Percentiles rank a stretch among this genome's conserved stretches.
Conservation (phyloP, 2,888 invertebrate genomes). For the Esperia sulphurella region DNA sequence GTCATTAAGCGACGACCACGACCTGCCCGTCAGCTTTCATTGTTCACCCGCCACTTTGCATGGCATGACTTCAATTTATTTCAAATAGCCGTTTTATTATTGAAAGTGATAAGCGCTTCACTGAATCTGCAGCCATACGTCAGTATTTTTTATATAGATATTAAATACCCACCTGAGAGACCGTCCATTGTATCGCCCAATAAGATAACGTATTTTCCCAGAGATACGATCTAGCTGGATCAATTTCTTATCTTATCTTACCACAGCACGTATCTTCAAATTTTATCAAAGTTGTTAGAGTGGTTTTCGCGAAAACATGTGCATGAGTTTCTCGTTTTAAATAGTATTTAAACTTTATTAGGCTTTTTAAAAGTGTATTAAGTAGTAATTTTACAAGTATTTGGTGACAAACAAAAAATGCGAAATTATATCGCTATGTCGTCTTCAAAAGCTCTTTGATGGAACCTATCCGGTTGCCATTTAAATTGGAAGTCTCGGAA, state of each 20-base stretch:
- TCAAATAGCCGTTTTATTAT: conserved; percentile 38
- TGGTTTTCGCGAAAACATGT: too few species aligned
- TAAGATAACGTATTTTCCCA: too few species aligned
- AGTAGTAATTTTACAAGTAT: background rate
- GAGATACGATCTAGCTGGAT: too few species aligned
- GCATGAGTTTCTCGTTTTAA: background rate
- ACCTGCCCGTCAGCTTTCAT: conserved; percentile 61
- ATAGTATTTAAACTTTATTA: background rate
- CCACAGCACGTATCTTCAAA: too few species aligned
- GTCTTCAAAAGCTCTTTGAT: conserved; percentile 31
- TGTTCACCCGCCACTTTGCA: conserved; percentile 57
- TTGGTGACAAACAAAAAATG: conserved; percentile 15
- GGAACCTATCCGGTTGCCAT: conserved; percentile 50
- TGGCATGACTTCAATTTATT: conserved; percentile 45
- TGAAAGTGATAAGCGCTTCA: conserved; percentile 24
- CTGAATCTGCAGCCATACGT: background rate
- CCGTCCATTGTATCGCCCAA: too few species aligned
- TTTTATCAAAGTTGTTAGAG: too few species aligned
- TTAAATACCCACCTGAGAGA: too few species aligned
- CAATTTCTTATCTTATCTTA: too few species aligned
- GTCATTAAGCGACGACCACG: conserved; percentile 51
- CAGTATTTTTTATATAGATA: background rate
- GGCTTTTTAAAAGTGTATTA: background rate
- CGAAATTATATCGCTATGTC: conserved; percentile 11
- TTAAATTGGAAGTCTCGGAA: conserved; percentile 59